Conservation (phyloP, 2,888 invertebrate genomes). For the Sclerodermus sp. region DNA sequence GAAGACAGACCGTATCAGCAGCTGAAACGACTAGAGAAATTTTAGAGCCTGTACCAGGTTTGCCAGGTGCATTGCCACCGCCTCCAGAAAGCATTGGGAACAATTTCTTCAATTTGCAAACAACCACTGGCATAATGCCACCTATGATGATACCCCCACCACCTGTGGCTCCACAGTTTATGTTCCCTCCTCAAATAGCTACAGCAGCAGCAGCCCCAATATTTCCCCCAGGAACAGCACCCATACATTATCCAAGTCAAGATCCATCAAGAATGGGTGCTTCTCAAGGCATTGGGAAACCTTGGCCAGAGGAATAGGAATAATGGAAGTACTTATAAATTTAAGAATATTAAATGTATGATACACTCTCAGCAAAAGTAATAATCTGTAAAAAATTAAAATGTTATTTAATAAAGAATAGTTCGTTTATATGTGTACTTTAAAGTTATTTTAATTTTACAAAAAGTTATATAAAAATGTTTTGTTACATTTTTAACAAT, state of each 20-base stretch:
- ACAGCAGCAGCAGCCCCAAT: constrained; percentile 58
- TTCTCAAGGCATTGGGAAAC: constrained; percentile 54
- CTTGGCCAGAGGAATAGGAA: constrained; percentile 52
- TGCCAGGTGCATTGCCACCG: constrained; percentile 71
- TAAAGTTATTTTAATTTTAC: too few species aligned
- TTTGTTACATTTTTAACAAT: too few species aligned
- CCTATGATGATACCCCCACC: constrained; percentile 58
- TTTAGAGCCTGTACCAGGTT: constrained; percentile 76
- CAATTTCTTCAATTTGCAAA: constrained; percentile 70
- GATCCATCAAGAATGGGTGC: constrained; percentile 92
- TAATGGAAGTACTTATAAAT: too few species aligned
- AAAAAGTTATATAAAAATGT: too few species aligned
- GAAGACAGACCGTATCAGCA: constrained; percentile 62
- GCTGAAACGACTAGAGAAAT: constrained; percentile 61
- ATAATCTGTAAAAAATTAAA: too few species aligned
- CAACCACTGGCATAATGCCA: constrained; percentile 48
- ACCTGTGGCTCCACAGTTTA: constrained; percentile 58
- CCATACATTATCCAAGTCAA: constrained; percentile 93
- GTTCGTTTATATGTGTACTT: too few species aligned
- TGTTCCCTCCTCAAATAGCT: constrained; percentile 56
- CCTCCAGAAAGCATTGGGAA: constrained; percentile 67
- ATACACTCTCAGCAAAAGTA: too few species aligned
- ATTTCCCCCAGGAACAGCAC: constrained; percentile 62
- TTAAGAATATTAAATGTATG: too few species aligned
- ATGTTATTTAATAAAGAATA: too few species aligned